phyloP scores from a whole-genome alignment of 2,888 invertebrate genomes.

The Brenthis hecate region DNA sequence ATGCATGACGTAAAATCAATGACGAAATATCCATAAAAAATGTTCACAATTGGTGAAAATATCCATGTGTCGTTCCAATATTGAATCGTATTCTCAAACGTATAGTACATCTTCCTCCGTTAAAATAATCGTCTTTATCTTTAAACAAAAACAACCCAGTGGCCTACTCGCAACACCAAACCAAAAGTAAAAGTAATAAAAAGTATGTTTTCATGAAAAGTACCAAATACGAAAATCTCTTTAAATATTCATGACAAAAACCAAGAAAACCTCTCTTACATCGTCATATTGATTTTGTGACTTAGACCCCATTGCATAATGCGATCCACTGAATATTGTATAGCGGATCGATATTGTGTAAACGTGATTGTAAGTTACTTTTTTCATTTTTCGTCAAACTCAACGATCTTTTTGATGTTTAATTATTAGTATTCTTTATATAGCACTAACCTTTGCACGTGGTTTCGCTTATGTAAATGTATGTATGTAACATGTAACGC shows the following conservation, averaged over 20 bases:
- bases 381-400: conserved; percentile 24
- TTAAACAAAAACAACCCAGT: background rate
- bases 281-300: conserved; percentile 74
- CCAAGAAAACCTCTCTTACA: conserved; percentile 66
- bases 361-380: conserved; percentile 38
- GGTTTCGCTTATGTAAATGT: too few relatives aligned
- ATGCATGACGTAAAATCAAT: too few relatives aligned
- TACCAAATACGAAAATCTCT: conserved; percentile 41
- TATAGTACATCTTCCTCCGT: too few relatives aligned
- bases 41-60: too few relatives aligned
- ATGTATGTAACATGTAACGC: too few relatives aligned
- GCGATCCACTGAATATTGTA: conserved; percentile 72
- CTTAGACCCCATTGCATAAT: conserved; percentile 71
- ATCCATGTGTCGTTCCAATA: too few relatives aligned
- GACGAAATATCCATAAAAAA: too few relatives aligned
- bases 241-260: conserved; percentile 73
- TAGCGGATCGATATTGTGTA: conserved; percentile 46
- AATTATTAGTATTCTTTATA: too few relatives aligned
- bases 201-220: conserved; percentile 23
- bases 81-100: too few relatives aligned
- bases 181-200: conserved; percentile 14
- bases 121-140: too few relatives aligned
- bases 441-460: too few relatives aligned
- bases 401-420: background rate
- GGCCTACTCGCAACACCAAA: background rate